Evolutionary conservation across 2,888 invertebrate species (phyloP), one percentile per base, ranked within the genome.

Genomic region (Diadromus collaris): DNA sequence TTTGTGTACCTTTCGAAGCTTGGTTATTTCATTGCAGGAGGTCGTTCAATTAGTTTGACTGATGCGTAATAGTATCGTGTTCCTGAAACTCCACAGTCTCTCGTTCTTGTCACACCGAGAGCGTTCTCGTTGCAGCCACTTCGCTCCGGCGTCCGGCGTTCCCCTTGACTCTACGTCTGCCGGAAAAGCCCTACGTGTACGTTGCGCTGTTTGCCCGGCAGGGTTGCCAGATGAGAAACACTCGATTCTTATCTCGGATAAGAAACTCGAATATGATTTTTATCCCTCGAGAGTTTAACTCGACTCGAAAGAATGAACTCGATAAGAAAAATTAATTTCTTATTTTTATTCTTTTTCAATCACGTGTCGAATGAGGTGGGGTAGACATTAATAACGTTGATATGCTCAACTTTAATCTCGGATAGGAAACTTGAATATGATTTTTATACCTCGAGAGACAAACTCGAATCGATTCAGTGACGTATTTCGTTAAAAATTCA

Each of bases 11-110:
- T 69, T 4, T 56, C 32, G 13, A 9, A 32, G 44, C 29, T 44
- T 7, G n/a, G 56, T 19, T 58, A 29, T 27, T 16, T 32, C 29
- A 19, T 68, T 21, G 64, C n/a, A 38, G 60, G 48, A 58, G 54
- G 34, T 74, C 41, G 74, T 70, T 61, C 77, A 77, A 75, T 80
- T 77, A 70, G 71, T 48, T 51, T 80, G 67, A 64, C 21, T 68
- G 38, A 72, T 44, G 61, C 32, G 56, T 27, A 56, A 32, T 56
- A 19, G 41, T 58, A 56, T 73, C 73, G 63, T n/a, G 54, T 72
- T 56, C 54, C 61, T 38, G 38, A 64, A 63, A 51, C 72, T 72
- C 34, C n/a, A 16, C n/a, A 54, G 67, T 68, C 24, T 51, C 21
- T 21, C 10, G 24, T 51, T 24, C 24, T 51, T 24, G 51, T 51